phyloP scores from a whole-genome alignment of 2,113 vertebrate species.

The Neodontobutis hainanensis region DNA sequence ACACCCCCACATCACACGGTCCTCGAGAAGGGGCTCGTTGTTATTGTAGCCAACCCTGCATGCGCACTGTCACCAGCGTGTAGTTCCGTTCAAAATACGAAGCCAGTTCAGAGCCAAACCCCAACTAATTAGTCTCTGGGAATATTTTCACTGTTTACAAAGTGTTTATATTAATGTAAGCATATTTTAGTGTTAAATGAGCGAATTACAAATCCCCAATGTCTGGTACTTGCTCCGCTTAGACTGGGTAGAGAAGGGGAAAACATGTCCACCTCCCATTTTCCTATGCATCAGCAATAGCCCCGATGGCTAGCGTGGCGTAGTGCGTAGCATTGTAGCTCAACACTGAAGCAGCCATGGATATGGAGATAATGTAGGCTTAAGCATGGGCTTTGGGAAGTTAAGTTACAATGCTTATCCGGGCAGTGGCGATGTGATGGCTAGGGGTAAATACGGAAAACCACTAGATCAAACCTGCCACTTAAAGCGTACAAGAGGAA shows the following conservation, averaged over 20 bases:
- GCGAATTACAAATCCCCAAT: constrained; percentile 30
- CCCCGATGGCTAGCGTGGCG: constrained; percentile 75
- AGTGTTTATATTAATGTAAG: background rate
- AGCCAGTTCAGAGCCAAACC: constrained; percentile 5
- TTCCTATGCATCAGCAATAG: constrained; percentile 82
- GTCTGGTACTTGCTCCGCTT: constrained; percentile 70
- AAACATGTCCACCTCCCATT: constrained; percentile 84
- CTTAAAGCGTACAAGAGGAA: constrained; percentile 27
- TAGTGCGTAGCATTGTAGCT: constrained; percentile 79
- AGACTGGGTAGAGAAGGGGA: constrained; percentile 75
- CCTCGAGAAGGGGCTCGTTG: constrained; percentile 74
- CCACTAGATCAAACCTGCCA: constrained; percentile 29
- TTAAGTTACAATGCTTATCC: constrained; percentile 13
- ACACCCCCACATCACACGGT: constrained; percentile 82
- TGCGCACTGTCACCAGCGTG: constrained; percentile 62
- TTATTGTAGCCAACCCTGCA: constrained; percentile 72
- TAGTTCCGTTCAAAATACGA: constrained; percentile 28
- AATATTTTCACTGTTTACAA: background rate
- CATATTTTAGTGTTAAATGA: background rate
- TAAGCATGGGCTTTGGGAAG: constrained; percentile 13
- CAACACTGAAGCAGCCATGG: constrained; percentile 29
- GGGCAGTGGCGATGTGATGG: background rate
- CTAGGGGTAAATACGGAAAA: constrained; percentile 14
- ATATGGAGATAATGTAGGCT: constrained; percentile 36
- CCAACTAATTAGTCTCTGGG: background rate